Evolutionary conservation across 1,140 invertebrate species (phyloP).

Genomic region (Chymomyza costata): DNA sequence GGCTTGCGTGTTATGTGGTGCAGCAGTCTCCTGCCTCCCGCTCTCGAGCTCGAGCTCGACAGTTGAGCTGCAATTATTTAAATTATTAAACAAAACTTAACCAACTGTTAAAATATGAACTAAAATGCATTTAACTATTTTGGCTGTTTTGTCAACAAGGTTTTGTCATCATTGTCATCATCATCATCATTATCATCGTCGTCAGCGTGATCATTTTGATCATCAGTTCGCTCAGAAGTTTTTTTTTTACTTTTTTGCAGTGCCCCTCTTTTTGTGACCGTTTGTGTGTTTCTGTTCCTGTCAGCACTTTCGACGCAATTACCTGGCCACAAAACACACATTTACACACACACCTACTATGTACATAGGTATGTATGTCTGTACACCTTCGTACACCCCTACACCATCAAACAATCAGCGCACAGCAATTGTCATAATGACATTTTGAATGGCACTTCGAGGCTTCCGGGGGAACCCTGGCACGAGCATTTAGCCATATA

Average conservation of each 20-base stretch:
- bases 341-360: slow-evolving; percentile 13
- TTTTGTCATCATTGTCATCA: slow-evolving; percentile 60
- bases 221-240: too few species aligned
- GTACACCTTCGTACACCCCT: slow-evolving; percentile 1
- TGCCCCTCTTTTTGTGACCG: too few species aligned
- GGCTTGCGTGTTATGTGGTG: slow-evolving; percentile 34
- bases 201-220: too few species aligned
- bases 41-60: slow-evolving; percentile 10
- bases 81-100: slow-evolving; percentile 72
- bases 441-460: slow-evolving; percentile 24
- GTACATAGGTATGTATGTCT: not conserved
- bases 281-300: slow-evolving; percentile 28
- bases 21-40: slow-evolving; percentile 4
- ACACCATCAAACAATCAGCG: too few species aligned
- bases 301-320: slow-evolving; percentile 66
- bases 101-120: slow-evolving; percentile 72
- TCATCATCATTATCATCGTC: slow-evolving; percentile 17
- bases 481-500: slow-evolving; percentile 2
- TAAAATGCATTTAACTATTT: slow-evolving; percentile 72
- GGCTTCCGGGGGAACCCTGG: too few species aligned
- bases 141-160: slow-evolving; percentile 69
- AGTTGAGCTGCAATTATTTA: slow-evolving; percentile 57
- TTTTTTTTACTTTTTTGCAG: too few species aligned
- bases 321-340: slow-evolving; percentile 42
- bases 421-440: slow-evolving; percentile 36